Conservation (phyloP, 2,888 invertebrate genomes). For the Augochlorella aurata region DNA sequence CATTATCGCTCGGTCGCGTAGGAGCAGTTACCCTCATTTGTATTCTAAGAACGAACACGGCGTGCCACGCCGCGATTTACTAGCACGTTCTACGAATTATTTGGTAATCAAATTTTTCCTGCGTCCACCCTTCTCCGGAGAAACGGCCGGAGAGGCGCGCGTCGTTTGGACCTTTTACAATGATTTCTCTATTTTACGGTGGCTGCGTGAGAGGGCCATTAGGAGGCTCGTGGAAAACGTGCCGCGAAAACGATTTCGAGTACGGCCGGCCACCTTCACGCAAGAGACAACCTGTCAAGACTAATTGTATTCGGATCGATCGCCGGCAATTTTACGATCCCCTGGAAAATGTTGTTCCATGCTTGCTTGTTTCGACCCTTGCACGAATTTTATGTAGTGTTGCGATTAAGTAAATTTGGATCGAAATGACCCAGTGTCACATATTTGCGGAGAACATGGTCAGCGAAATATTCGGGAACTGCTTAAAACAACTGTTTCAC, state of each 20-base stretch:
- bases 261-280: neutral
- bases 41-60: slow-evolving; percentile 79
- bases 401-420: too few species aligned
- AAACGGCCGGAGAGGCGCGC: slow-evolving; percentile 57
- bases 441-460: too few species aligned
- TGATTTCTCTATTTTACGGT: slow-evolving; percentile 81
- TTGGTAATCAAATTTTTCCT: slow-evolving; percentile 81
- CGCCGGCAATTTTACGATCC: neutral
- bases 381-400: too few species aligned
- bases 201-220: slow-evolving; percentile 76
- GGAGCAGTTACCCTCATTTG: slow-evolving; percentile 80
- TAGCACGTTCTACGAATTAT: slow-evolving; percentile 81
- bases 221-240: slow-evolving; percentile 63
- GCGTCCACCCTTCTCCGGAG: slow-evolving; percentile 54
- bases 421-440: too few species aligned
- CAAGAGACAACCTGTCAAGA: slow-evolving; percentile 10
- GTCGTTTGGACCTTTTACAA: slow-evolving; percentile 70
- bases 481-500: too few species aligned
- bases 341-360: neutral
- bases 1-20: slow-evolving; percentile 39
- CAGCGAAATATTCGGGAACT: too few species aligned
- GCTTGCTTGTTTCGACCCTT: neutral
- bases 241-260: slow-evolving; percentile 50
- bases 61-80: slow-evolving; percentile 77
- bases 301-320: slow-evolving; percentile 10